Percentiles rank a stretch among this genome's conserved stretches.
These are phyloP conservation scores for Mongoloraphidia duomilia DNA, from an alignment of 2,888 invertebrate species.

Conservation along the genomic window DNA sequence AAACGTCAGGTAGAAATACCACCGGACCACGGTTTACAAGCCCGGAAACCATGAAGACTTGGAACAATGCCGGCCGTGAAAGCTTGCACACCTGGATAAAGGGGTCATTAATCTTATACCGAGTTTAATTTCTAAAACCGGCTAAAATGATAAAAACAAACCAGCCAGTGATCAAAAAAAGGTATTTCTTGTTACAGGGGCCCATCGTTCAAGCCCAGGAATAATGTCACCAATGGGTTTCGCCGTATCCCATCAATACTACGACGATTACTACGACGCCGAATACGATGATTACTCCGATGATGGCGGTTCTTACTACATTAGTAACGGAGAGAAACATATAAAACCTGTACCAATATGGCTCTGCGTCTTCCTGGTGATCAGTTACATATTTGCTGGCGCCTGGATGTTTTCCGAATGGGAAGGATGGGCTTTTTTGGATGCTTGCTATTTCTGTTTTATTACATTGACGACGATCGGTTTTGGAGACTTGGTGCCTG, in stretches of 20 bases:
- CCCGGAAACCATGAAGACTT: no score
- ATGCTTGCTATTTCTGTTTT: slow-evolving; percentile 88
- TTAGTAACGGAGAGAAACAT: slow-evolving; percentile 26
- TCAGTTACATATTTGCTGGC: slow-evolving; percentile 80
- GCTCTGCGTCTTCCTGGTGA: slow-evolving; percentile 75
- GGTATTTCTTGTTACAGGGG: background rate
- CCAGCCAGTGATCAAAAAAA: background rate
- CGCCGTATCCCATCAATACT: slow-evolving; percentile 42
- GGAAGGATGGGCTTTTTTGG: slow-evolving; percentile 77
- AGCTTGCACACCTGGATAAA: no score
- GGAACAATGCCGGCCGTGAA: no score
- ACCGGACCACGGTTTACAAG: no score
- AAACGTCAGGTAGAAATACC: no score
- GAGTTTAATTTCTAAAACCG: no score
- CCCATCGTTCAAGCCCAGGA: slow-evolving; percentile 33
- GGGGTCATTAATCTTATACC: no score
- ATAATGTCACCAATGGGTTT: slow-evolving; percentile 58
- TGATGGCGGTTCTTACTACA: background rate
- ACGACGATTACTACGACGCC: slow-evolving; percentile 44
- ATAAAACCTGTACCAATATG: slow-evolving; percentile 74
- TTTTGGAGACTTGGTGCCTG: slow-evolving; percentile 84
- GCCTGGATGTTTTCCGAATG: slow-evolving; percentile 73
- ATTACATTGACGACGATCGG: slow-evolving; percentile 88
- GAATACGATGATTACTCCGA: slow-evolving; percentile 35
- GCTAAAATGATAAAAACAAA: no score